These are phyloP conservation scores for Myzus persicae DNA, from an alignment of 1,140 invertebrate genomes.

Conservation along the genomic window DNA sequence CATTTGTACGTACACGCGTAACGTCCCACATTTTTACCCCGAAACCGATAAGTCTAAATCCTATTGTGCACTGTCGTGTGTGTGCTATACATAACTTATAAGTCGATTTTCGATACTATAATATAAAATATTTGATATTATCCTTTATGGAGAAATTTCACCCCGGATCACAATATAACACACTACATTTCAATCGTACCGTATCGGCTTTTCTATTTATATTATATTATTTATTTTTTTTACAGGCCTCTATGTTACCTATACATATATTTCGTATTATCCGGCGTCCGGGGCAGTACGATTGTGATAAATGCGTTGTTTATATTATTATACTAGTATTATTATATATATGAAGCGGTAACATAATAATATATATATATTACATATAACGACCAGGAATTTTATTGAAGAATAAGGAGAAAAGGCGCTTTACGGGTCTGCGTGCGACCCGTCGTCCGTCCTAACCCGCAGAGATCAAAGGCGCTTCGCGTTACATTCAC, in stretches of 20 bases:
- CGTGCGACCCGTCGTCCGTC: background rate
- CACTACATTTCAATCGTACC: background rate
- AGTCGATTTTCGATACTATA: conserved; percentile 30
- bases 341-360: background rate
- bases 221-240: background rate
- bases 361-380: too few species aligned
- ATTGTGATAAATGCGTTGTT: background rate
- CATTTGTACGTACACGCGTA: background rate
- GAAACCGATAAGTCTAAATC: background rate
- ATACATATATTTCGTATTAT: background rate
- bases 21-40: conserved; percentile 37
- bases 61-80: conserved; percentile 18
- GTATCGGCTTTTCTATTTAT: conserved; percentile 38
- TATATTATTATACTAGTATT: background rate
- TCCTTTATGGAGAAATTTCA: conserved; percentile 53
- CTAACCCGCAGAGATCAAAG: conserved; percentile 43
- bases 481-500: background rate
- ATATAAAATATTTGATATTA: background rate
- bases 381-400: background rate
- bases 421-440: background rate
- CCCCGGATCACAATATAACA: conserved; percentile 45
- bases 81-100: background rate
- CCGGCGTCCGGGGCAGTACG: background rate
- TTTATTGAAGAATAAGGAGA: background rate
- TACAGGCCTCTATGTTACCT: background rate